These are phyloP conservation scores for Sturmia bella DNA, from an alignment of 2,888 invertebrate species.

Conservation along the genomic window DNA sequence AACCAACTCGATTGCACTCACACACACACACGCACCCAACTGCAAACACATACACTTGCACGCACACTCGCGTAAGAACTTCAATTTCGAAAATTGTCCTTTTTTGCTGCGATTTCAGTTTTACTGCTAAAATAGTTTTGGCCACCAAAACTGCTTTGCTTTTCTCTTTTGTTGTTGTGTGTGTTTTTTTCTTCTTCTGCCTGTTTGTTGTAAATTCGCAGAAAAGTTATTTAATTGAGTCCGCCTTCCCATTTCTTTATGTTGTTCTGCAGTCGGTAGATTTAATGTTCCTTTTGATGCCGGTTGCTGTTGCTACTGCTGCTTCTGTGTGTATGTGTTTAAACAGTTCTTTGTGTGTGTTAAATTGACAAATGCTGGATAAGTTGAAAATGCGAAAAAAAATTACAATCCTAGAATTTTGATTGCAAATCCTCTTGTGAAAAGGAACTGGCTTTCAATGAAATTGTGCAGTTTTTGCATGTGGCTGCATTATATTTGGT, in stretches of 20 bases:
- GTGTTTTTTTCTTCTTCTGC: background rate
- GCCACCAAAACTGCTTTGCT: slow-evolving; percentile 48
- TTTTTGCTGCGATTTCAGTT: slow-evolving; percentile 1
- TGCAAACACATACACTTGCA: no score
- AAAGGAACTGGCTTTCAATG: slow-evolving; percentile 46
- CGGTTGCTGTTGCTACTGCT: background rate
- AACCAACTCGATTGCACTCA: background rate
- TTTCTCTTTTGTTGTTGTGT: background rate
- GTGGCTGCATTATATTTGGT: background rate
- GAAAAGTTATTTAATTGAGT: slow-evolving; percentile 71
- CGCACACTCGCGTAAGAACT: background rate
- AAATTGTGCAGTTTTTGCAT: slow-evolving; percentile 18
- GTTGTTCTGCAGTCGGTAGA: slow-evolving; percentile 6
- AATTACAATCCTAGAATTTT: slow-evolving; percentile 24
- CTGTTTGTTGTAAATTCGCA: slow-evolving; percentile 54
- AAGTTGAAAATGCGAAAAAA: background rate
- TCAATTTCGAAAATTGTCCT: slow-evolving; percentile 24
- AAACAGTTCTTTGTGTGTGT: slow-evolving; percentile 28
- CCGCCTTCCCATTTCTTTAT: slow-evolving; percentile 57
- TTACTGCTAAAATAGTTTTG: slow-evolving; percentile 47
- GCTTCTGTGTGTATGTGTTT: background rate
- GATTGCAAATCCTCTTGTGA: slow-evolving; percentile 49
- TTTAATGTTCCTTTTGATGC: slow-evolving; percentile 39
- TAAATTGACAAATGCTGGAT: slow-evolving; percentile 49
- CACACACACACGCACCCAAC: no score